Conservation (phyloP, 2,888 invertebrate species). For the Macaria notata region DNA sequence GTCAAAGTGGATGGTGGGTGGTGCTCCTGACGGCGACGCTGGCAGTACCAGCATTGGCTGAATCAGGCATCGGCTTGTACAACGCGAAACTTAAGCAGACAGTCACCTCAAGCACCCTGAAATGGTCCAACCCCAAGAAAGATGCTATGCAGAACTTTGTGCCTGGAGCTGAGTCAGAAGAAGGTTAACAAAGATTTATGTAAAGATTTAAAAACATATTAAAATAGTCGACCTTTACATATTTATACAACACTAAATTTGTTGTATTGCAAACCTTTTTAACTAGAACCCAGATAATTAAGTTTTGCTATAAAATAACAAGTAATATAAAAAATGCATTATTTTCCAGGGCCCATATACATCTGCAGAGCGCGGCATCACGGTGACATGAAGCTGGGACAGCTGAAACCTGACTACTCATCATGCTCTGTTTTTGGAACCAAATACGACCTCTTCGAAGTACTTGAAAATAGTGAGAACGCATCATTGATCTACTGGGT, state of each 20-base stretch:
- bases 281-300: too few species aligned
- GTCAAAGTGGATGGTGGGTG: slow-evolving; percentile 68
- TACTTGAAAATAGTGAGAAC: slow-evolving; percentile 89
- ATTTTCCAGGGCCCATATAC: slow-evolving; percentile 81
- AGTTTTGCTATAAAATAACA: too few species aligned
- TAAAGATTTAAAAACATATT: not conserved
- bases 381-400: slow-evolving; percentile 88
- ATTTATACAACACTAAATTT: too few species aligned
- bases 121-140: slow-evolving; percentile 84
- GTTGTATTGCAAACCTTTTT: too few species aligned
- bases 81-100: slow-evolving; percentile 83
- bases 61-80: slow-evolving; percentile 65
- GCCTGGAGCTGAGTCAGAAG: slow-evolving; percentile 78
- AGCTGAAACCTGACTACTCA: slow-evolving; percentile 81
- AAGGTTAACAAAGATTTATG: slow-evolving; percentile 46
- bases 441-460: slow-evolving; percentile 85
- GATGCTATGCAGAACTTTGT: slow-evolving; percentile 83
- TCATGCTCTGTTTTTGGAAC: slow-evolving; percentile 86
- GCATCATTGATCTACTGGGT: slow-evolving; percentile 90
- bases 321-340: slow-evolving; percentile 1
- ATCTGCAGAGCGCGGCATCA: slow-evolving; percentile 88
- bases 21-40: slow-evolving; percentile 62
- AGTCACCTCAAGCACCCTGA: slow-evolving; percentile 90
- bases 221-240: not conserved
- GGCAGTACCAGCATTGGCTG: slow-evolving; percentile 54